These are phyloP conservation scores for Dipodomys stephensi DNA, from an alignment of 2,113 vertebrate genomes.

Conservation along the genomic window DNA sequence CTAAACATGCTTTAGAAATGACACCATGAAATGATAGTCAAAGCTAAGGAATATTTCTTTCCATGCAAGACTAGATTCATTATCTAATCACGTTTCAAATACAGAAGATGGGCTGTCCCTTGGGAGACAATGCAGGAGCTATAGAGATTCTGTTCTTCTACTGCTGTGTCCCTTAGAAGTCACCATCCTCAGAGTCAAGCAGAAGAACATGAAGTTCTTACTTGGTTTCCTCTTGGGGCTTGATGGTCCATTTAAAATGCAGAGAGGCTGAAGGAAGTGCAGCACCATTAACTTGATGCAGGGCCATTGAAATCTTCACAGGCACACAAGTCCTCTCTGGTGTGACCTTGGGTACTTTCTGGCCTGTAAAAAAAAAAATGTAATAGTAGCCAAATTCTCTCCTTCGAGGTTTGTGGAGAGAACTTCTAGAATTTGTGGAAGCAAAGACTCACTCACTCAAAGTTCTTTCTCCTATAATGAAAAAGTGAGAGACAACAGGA, in stretches of 20 bases:
- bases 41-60: neutral
- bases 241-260: slow-evolving; percentile 47
- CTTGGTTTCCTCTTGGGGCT: slow-evolving; percentile 20
- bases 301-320: neutral
- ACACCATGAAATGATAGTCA: neutral
- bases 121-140: neutral
- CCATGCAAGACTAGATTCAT: neutral
- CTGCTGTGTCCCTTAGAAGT: neutral
- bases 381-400: neutral
- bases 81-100: neutral
- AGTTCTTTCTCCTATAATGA: neutral
- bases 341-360: slow-evolving; percentile 6
- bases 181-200: neutral
- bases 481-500: neutral
- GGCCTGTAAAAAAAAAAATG: neutral
- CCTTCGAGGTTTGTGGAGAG: neutral
- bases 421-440: neutral
- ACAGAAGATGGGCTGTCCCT: neutral
- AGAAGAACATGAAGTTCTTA: slow-evolving; percentile 16
- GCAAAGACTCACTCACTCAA: neutral
- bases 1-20: neutral
- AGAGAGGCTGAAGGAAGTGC: slow-evolving; percentile 21
- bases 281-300: slow-evolving; percentile 42
- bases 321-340: neutral
- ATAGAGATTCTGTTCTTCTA: neutral